phyloP scores from a whole-genome alignment of 2,113 vertebrate genomes.

The Nettapus auritus region DNA sequence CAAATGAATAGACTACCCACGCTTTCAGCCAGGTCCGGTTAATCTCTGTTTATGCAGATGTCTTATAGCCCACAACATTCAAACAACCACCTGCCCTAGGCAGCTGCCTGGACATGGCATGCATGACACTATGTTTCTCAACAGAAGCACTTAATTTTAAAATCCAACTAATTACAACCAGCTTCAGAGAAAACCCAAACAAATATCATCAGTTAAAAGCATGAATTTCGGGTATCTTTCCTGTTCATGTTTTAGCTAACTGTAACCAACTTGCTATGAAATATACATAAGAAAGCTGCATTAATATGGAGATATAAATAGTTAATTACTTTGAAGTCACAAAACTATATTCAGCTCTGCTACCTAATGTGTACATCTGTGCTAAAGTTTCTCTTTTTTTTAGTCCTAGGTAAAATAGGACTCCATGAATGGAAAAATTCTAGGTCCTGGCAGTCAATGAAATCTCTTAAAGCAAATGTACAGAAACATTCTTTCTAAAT shows the following conservation, averaged over 20 bases:
- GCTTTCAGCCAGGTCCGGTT: background rate
- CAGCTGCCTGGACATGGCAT: background rate
- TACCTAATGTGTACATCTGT: background rate
- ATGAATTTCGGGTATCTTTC: background rate
- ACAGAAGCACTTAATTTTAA: background rate
- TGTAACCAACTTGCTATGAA: background rate
- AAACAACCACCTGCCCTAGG: background rate
- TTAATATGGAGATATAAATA: background rate
- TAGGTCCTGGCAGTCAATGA: background rate
- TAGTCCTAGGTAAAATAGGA: background rate
- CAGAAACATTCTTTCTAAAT: background rate
- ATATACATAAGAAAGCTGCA: background rate
- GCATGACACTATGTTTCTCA: background rate
- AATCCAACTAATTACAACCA: slow-evolving; percentile 23
- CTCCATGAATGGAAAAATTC: background rate
- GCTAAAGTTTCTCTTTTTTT: background rate
- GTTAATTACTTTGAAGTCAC: background rate
- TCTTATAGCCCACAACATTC: background rate
- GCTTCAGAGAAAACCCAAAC: slow-evolving; percentile 1
- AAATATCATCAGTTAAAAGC: background rate
- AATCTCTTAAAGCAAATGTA: background rate
- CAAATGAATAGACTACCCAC: background rate
- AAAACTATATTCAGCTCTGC: background rate
- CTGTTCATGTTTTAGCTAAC: background rate
- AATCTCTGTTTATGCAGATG: background rate